Evolutionary conservation across 1,140 invertebrate species (phyloP), one percentile per base, ranked within the genome.

Genomic region (Pseudobourletiella spinata): DNA sequence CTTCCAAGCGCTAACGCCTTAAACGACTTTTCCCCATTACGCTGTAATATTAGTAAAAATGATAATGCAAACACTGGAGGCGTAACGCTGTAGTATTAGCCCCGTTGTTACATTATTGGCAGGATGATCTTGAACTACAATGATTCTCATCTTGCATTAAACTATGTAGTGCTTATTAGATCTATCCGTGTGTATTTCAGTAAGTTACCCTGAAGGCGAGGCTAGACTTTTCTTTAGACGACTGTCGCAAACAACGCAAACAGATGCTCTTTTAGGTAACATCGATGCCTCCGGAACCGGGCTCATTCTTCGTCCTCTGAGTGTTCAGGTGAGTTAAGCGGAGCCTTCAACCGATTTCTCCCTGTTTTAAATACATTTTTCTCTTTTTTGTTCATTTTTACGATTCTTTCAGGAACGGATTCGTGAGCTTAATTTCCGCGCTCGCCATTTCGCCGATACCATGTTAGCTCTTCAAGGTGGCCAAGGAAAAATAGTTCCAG

Each of bases 161-260:
- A n/a, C n/a, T n/a, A n/a, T n/a, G n/a, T n/a, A n/a, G n/a, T n/a
- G n/a, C n/a, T n/a, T n/a, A n/a, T n/a, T n/a, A n/a, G n/a, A n/a
- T n/a, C n/a, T n/a, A n/a, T n/a, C n/a, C n/a, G n/a, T n/a, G n/a
- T n/a, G n/a, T n/a, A n/a, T n/a, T n/a, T n/a, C 58, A 76, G 74
- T 71, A 11, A 73, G 71, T 44, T 71, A 73, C 28, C 71, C 73
- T 25, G 71, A 73, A 30, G 68, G 68, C 35, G 75, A 76, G 51
- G 75, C 75, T 59, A 68, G 75, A 28, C 65, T 78, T 6, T 77
- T 75, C 58, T 78, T 79, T 63, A 70, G 78, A 8, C 68, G 78
- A 32, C 64, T 79, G 26, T 79, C 78, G 2, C 78, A 79, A 66
- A 79, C 79, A 2, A 79, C 78, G 2, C 79, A 80, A 60, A 80